phyloP scores from a whole-genome alignment of 2,797 vertebrate species.

The Aulostomus chinensis region DNA sequence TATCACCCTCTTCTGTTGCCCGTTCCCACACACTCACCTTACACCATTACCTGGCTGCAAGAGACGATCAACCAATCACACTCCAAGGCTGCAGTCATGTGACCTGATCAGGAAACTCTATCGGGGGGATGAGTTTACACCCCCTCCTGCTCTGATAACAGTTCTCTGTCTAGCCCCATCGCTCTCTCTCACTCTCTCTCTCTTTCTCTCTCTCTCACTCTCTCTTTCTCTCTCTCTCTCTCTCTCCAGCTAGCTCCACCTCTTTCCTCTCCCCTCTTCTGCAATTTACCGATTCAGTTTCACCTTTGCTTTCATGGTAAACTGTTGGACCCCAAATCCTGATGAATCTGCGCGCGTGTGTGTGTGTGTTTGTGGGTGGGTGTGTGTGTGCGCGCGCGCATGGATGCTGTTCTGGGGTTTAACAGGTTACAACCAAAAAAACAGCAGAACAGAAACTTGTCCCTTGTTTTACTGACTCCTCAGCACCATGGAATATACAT shows the following conservation, averaged over 20 bases:
- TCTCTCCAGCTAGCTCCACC: no score
- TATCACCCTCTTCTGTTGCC: conserved; percentile 92
- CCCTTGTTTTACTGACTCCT: no score
- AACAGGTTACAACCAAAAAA: no score
- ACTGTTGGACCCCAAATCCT: conserved; percentile 88
- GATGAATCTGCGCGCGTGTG: conserved; percentile 83
- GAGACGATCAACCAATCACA: conserved; percentile 88
- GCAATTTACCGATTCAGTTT: conserved; percentile 99
- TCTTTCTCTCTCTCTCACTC: conserved; percentile 36
- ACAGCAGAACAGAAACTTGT: no score
- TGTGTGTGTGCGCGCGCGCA: conserved; percentile 28
- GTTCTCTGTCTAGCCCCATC: conserved; percentile 84
- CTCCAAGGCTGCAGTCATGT: conserved; percentile 83
- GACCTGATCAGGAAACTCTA: conserved; percentile 95
- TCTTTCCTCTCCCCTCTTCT: conserved; percentile 85
- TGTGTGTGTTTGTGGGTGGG: conserved; percentile 53
- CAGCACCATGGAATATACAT: no score
- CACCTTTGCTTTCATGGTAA: conserved; percentile 96
- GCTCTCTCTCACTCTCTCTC: conserved; percentile 29
- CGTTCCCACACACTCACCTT: conserved; percentile 99
- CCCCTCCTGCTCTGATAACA: conserved; percentile 90
- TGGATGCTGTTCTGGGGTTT: no score
- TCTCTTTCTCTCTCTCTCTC: conserved; percentile 28
- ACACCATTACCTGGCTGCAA: conserved; percentile 96
- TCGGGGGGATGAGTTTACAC: conserved; percentile 92